These are phyloP conservation scores for Anser brachyrhynchus DNA, from an alignment of 2,113 vertebrate genomes.

Conservation along the genomic window DNA sequence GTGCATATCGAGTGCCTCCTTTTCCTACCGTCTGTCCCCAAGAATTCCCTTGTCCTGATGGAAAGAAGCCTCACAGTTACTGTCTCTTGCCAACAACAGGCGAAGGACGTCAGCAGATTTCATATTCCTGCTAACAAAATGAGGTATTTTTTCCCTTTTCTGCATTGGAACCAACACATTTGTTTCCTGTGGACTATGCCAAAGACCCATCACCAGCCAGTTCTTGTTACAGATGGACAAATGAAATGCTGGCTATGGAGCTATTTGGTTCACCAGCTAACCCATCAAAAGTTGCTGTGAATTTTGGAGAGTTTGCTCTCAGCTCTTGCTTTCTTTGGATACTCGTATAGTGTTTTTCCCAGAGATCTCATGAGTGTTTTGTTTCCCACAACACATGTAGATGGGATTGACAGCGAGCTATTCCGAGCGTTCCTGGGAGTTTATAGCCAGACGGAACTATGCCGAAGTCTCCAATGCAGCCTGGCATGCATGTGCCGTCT, in stretches of 20 bases:
- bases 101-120: not conserved
- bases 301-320: not conserved
- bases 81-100: not conserved
- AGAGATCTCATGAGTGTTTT: not conserved
- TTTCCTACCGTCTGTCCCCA: not conserved
- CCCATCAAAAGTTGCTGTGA: not conserved
- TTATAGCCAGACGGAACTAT: not conserved
- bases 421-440: not conserved
- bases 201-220: accelerated
- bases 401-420: not conserved
- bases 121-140: not conserved
- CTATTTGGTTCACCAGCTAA: not conserved
- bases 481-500: accelerated
- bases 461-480: not conserved
- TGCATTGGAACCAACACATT: not conserved
- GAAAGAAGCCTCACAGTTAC: not conserved
- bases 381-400: constrained; percentile 2
- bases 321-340: not conserved
- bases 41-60: not conserved
- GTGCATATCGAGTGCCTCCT: not conserved
- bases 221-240: not conserved
- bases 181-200: accelerated
- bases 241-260: not conserved
- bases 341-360: not conserved
- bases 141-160: accelerated